Conservation (phyloP, 2,113 vertebrate species). For the Clarias magur region DNA sequence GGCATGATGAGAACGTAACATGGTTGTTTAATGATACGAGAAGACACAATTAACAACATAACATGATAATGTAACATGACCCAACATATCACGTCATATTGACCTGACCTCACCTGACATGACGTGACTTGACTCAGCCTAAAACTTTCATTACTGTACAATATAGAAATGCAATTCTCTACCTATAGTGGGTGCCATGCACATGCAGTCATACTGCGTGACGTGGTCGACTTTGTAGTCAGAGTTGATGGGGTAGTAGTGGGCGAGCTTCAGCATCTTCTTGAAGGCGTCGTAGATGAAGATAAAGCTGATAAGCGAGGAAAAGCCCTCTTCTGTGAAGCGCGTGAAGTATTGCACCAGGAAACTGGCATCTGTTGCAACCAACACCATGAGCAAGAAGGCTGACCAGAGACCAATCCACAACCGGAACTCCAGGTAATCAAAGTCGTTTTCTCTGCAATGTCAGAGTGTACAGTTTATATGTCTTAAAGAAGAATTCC, state of each 20-base stretch:
- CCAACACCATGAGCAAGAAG: conserved; percentile 87
- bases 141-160: no score
- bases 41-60: neutral
- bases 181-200: conserved; percentile 82
- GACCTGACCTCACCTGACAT: neutral
- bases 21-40: neutral
- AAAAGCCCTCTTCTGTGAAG: conserved; percentile 97
- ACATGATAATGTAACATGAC: neutral
- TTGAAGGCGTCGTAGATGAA: conserved; percentile 99
- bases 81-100: no score
- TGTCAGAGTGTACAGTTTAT: neutral
- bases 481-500: neutral
- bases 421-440: conserved; percentile 96
- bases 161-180: conserved; percentile 46
- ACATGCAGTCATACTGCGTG: conserved; percentile 87
- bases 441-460: conserved; percentile 84
- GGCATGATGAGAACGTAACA: neutral
- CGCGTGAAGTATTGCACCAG: conserved; percentile 98
- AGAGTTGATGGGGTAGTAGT: conserved; percentile 91
- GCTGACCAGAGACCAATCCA: conserved; percentile 99
- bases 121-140: neutral
- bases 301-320: conserved; percentile 97
- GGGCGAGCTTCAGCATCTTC: conserved; percentile 93
- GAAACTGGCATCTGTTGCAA: conserved; percentile 94
- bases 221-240: conserved; percentile 80